Conservation (phyloP, 1,140 invertebrate genomes). For the Hyles euphorbiae region DNA sequence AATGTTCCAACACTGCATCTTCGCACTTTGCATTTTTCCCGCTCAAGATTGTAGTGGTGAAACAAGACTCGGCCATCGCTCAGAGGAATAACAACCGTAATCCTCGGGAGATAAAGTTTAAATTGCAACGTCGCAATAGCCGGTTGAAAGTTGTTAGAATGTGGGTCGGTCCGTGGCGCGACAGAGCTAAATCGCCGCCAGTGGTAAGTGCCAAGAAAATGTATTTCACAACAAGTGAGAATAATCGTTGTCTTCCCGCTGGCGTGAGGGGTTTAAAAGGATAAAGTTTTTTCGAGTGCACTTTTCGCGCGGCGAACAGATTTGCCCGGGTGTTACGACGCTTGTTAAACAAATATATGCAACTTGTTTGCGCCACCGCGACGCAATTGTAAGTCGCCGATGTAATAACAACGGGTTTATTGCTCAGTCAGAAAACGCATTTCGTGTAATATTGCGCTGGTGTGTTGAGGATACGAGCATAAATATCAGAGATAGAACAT, state of each 20-base stretch:
- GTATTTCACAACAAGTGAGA: slow-evolving; percentile 68
- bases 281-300: slow-evolving; percentile 30
- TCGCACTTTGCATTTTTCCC: slow-evolving; percentile 54
- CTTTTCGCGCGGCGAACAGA: slow-evolving; percentile 3
- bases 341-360: no score
- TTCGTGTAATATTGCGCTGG: no score
- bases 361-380: no score
- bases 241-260: slow-evolving; percentile 52
- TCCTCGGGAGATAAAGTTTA: slow-evolving; percentile 36
- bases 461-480: no score
- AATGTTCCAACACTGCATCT: slow-evolving; percentile 12
- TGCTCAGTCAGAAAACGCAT: no score
- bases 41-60: slow-evolving; percentile 34
- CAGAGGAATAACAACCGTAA: slow-evolving; percentile 13
- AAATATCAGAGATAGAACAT: no score
- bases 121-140: slow-evolving; percentile 28
- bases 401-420: no score
- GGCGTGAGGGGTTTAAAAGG: slow-evolving; percentile 25
- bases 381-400: no score
- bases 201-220: slow-evolving; percentile 64
- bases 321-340: neutral
- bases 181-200: slow-evolving; percentile 68
- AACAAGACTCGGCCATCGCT: slow-evolving; percentile 19
- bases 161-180: slow-evolving; percentile 30
- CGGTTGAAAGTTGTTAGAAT: slow-evolving; percentile 24